These are phyloP conservation scores for Panthera uncia DNA, from an alignment of 2,113 vertebrate genomes.

Conservation along the genomic window DNA sequence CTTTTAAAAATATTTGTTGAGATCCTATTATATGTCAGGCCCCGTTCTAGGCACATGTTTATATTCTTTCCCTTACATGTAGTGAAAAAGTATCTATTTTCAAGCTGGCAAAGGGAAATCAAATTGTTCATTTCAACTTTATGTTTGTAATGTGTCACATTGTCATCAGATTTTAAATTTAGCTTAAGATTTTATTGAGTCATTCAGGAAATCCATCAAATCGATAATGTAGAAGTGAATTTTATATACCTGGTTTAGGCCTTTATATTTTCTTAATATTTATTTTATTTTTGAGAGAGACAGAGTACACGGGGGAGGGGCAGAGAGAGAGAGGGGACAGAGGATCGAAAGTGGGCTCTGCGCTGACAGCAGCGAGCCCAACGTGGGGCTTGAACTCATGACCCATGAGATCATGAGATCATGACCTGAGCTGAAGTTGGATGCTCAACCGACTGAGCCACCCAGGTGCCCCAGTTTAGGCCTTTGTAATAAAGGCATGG, in stretches of 20 bases:
- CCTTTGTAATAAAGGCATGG: not conserved
- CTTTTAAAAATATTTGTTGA: not conserved
- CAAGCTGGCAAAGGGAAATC: not conserved
- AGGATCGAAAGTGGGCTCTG: too few relatives aligned
- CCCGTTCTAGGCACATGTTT: not conserved
- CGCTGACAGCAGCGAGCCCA: too few relatives aligned
- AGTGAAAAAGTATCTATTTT: not conserved
- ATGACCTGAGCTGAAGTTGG: too few relatives aligned
- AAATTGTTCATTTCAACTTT: not conserved
- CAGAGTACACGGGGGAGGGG: too few relatives aligned
- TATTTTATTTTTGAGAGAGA: too few relatives aligned
- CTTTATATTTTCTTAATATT: not conserved
- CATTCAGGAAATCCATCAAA: conserved; percentile 22
- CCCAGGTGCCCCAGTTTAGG: not conserved
- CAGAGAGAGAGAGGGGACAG: too few relatives aligned
- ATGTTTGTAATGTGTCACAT: not conserved
- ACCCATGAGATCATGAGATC: too few relatives aligned
- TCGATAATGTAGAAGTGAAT: not conserved
- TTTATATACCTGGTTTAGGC: not conserved
- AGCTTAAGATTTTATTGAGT: conserved; percentile 21
- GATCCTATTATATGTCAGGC: not conserved
- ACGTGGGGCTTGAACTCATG: too few relatives aligned
- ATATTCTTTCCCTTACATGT: not conserved
- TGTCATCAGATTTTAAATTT: conserved; percentile 16
- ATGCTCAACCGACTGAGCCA: too few relatives aligned